phyloP scores from a whole-genome alignment of 2,888 invertebrate species.

The Tuberolachnus salignus region DNA sequence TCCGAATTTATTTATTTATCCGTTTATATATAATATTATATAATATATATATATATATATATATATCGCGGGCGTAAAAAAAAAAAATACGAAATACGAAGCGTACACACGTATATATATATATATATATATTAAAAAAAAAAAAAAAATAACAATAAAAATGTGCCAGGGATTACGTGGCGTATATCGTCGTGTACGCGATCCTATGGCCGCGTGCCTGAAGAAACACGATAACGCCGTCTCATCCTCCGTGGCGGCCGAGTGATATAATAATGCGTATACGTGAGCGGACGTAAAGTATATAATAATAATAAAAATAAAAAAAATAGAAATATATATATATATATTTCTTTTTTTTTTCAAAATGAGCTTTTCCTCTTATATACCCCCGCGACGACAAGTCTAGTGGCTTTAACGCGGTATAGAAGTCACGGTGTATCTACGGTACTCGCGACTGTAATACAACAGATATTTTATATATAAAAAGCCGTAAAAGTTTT shows the following conservation, averaged over 20 bases:
- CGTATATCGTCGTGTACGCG: not conserved
- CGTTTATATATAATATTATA: slow-evolving; percentile 23
- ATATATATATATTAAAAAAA: too few relatives aligned
- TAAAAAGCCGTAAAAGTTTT: too few relatives aligned
- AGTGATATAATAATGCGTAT: slow-evolving; percentile 29
- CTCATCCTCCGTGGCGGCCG: not conserved
- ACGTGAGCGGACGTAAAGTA: slow-evolving; percentile 21
- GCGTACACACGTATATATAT: too few relatives aligned
- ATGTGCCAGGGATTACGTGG: slow-evolving; percentile 15
- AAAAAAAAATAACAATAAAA: slow-evolving; percentile 21
- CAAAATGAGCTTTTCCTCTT: slow-evolving; percentile 25
- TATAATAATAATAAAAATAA: not conserved
- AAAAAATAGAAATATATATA: not conserved
- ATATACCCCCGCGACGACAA: not conserved
- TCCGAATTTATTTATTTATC: slow-evolving; percentile 1
- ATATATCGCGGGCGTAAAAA: not conserved
- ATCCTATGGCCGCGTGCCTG: slow-evolving; percentile 30
- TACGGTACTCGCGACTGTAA: too few relatives aligned
- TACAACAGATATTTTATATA: too few relatives aligned
- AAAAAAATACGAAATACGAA: not conserved
- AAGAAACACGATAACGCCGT: slow-evolving; percentile 49
- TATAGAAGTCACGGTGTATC: not conserved
- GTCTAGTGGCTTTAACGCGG: not conserved
- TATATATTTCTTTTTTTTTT: slow-evolving; percentile 25
- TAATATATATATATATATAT: slow-evolving; percentile 10